Evolutionary conservation across 1,140 invertebrate genomes (phyloP).

Genomic region (Bombus haemorrhoidalis): DNA sequence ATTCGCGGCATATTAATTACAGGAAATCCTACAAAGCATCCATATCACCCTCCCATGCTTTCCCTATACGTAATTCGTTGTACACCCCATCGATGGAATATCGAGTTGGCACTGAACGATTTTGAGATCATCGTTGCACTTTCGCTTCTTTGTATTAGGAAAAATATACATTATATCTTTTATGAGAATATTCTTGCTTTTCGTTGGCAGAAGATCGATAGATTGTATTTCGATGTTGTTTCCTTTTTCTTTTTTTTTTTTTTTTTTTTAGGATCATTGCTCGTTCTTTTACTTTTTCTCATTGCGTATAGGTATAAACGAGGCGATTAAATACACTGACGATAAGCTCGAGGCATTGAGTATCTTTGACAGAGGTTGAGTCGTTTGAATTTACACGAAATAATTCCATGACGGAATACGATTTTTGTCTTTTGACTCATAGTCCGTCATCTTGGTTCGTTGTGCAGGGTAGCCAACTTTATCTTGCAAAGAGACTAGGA

Average conservation of each 20-base stretch:
- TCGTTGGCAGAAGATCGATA: not conserved
- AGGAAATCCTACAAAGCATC: slow-evolving; percentile 78
- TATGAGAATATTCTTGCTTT: not conserved
- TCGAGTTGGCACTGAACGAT: slow-evolving; percentile 1
- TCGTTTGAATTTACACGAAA: not conserved
- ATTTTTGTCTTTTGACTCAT: not conserved
- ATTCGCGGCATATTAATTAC: slow-evolving; percentile 79
- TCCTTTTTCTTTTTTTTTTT: too few relatives aligned
- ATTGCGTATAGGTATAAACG: too few relatives aligned
- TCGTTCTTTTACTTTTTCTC: too few relatives aligned
- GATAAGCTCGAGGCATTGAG: too few relatives aligned
- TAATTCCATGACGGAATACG: not conserved
- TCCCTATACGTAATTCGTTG: slow-evolving; percentile 17
- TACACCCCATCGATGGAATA: slow-evolving; percentile 12
- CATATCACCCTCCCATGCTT: slow-evolving; percentile 31
- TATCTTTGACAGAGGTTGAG: not conserved
- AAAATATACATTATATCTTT: not conserved
- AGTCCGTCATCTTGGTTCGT: not conserved
- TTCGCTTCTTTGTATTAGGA: not conserved
- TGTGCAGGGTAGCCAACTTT: not conserved
- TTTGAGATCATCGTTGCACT: not conserved
- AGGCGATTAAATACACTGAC: too few relatives aligned
- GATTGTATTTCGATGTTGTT: not conserved
- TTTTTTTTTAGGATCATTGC: too few relatives aligned
- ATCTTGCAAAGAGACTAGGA: slow-evolving; percentile 19